Percentiles rank a stretch among this genome's conserved stretches.
These are phyloP conservation scores for Sylvietta virens DNA, from an alignment of 2,113 vertebrate species.

Conservation along the genomic window DNA sequence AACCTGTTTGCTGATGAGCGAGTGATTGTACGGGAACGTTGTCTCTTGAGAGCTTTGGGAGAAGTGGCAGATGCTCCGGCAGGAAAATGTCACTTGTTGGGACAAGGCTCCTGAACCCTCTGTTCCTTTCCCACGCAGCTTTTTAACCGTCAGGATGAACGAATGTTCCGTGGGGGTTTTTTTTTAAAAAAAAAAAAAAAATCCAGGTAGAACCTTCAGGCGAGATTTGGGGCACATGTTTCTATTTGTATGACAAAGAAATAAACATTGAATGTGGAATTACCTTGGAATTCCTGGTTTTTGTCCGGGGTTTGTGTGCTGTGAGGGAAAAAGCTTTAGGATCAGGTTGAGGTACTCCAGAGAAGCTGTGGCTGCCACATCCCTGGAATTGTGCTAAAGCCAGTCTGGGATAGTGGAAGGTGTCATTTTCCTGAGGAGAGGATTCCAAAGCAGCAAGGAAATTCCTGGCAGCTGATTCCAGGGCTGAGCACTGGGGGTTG, in stretches of 20 bases:
- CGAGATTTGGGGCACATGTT: constrained; percentile 50
- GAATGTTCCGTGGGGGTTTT: constrained; percentile 48
- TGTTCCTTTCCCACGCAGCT: constrained; percentile 47
- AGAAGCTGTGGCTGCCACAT: neutral
- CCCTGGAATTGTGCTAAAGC: neutral
- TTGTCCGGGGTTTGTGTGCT: neutral
- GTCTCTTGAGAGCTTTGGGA: constrained; percentile 18
- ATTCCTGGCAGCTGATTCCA: neutral
- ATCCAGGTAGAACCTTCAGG: constrained; percentile 56
- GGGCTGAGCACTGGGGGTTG: neutral
- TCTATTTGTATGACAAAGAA: constrained; percentile 65
- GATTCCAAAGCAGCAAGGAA: neutral
- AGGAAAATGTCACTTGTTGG: constrained; percentile 44
- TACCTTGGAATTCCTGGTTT: neutral
- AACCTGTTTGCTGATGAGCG: constrained; percentile 17
- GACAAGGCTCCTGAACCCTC: constrained; percentile 39
- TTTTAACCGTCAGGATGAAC: constrained; percentile 62
- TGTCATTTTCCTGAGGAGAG: neutral
- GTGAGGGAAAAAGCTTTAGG: neutral
- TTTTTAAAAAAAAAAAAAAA: neutral
- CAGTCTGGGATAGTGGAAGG: neutral
- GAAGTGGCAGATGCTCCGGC: constrained; percentile 20
- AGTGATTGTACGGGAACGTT: constrained; percentile 26
- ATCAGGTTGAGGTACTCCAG: rapidly evolving
- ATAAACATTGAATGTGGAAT: constrained; percentile 69